Evolutionary conservation across 2,113 vertebrate species (phyloP).

Genomic region (Sus scrofa): DNA sequence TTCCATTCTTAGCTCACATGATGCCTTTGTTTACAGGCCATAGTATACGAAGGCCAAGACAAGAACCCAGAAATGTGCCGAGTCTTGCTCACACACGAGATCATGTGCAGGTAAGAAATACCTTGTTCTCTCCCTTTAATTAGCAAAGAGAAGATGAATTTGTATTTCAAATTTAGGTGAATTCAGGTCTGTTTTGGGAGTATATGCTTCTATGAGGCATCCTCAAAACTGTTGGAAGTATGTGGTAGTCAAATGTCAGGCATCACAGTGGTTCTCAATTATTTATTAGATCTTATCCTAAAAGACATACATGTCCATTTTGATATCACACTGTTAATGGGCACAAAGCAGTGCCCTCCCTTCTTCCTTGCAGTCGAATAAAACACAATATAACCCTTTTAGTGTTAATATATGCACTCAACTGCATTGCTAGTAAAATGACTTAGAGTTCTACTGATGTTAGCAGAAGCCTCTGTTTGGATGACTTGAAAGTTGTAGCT

Average conservation of each 20-base stretch:
- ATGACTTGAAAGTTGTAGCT: constrained; percentile 38
- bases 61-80: constrained; percentile 99
- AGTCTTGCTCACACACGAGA: constrained; percentile 97
- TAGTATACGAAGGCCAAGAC: constrained; percentile 98
- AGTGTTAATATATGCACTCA: constrained; percentile 74
- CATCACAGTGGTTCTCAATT: constrained; percentile 82
- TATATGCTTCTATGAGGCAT: constrained; percentile 85
- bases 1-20: constrained; percentile 75
- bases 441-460: constrained; percentile 57
- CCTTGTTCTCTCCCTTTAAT: constrained; percentile 77
- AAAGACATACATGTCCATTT: constrained; percentile 83
- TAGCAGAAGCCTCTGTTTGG: constrained; percentile 10
- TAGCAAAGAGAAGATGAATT: constrained; percentile 92
- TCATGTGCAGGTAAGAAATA: constrained; percentile 98
- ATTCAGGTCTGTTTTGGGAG: constrained; percentile 87
- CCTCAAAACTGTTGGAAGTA: constrained; percentile 87
- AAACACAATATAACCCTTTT: constrained; percentile 75
- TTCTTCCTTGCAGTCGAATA: constrained; percentile 64
- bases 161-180: constrained; percentile 89
- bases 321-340: constrained; percentile 69
- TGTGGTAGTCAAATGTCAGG: constrained; percentile 89
- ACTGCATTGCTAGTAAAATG: constrained; percentile 66
- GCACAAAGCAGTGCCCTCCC: constrained; percentile 73
- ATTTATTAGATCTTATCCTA: constrained; percentile 84
- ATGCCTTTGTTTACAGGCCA: constrained; percentile 90